Evolutionary conservation across 2,113 vertebrate species (phyloP).

Genomic region (Sebastes schlegelii): DNA sequence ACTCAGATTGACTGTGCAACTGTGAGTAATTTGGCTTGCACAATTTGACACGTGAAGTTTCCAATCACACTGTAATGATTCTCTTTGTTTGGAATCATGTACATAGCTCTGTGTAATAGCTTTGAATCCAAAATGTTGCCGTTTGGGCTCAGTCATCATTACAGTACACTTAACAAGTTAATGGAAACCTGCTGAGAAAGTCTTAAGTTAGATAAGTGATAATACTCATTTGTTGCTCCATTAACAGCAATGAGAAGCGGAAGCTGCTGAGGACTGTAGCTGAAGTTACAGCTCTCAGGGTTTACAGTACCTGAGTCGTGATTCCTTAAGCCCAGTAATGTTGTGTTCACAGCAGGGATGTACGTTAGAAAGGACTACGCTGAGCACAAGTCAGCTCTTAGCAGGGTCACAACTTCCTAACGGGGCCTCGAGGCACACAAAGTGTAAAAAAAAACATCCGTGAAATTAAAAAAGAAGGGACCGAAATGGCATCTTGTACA

Average conservation of each 20-base stretch:
- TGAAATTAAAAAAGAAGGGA: not conserved
- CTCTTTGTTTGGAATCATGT: not conserved
- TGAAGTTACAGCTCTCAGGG: not conserved
- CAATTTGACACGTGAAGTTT: slow-evolving; percentile 4
- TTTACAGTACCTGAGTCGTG: not conserved
- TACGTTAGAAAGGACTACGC: not conserved
- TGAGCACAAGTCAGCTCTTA: slow-evolving; percentile 4
- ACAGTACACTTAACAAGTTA: not conserved
- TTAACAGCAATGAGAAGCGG: not conserved
- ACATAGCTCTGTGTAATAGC: not conserved
- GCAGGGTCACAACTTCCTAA: not conserved
- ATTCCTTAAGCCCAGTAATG: not conserved
- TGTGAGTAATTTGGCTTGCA: not conserved
- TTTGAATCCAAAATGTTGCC: not conserved
- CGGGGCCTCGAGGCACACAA: not conserved
- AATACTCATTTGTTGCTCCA: slow-evolving; percentile 18
- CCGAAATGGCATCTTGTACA: not conserved
- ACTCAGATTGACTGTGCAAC: not conserved
- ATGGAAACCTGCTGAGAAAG: slow-evolving; percentile 10
- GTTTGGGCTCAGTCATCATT: not conserved
- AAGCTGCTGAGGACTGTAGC: not conserved
- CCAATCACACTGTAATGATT: not conserved
- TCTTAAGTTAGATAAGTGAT: slow-evolving; percentile 1
- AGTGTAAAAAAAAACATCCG: not conserved
- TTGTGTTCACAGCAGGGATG: not conserved